phyloP scores from a whole-genome alignment of 1,140 invertebrate species.

The Centruroides sculpturatus region DNA sequence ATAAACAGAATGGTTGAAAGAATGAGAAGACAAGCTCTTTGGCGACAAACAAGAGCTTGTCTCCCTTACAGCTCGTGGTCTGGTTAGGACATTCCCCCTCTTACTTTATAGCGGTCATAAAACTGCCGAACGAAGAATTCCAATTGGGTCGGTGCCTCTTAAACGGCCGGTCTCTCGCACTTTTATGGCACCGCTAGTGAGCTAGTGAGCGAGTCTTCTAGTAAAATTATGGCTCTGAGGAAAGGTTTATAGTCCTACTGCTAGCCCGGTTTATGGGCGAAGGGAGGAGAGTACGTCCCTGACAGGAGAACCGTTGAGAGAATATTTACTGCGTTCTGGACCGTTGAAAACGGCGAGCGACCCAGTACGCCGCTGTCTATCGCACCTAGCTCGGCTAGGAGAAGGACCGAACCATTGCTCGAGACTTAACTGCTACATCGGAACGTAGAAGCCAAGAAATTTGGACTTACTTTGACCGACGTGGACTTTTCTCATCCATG shows the following conservation, averaged over 20 bases:
- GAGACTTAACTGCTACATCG: background rate
- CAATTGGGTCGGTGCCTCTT: constrained; percentile 1
- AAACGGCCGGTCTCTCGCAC: background rate
- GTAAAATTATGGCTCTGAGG: constrained; percentile 16
- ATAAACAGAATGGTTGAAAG: too few relatives aligned
- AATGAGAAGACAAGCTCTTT: too few relatives aligned
- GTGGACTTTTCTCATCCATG: constrained; percentile 95
- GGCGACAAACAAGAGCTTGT: too few relatives aligned
- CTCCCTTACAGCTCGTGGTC: too few relatives aligned
- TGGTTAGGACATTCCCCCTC: too few relatives aligned
- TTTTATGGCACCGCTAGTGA: constrained; percentile 2
- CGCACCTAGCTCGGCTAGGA: background rate
- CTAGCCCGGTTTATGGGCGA: constrained; percentile 15
- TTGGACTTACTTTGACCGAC: constrained; percentile 81
- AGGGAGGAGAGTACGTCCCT: constrained; percentile 12
- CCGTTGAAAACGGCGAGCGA: constrained; percentile 3
- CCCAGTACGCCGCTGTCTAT: background rate
- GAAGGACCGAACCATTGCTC: background rate
- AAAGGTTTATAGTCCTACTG: constrained; percentile 17
- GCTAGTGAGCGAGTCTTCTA: constrained; percentile 1
- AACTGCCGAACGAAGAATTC: constrained; percentile 6
- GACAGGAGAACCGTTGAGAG: constrained; percentile 8
- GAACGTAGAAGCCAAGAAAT: background rate
- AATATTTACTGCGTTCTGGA: constrained; percentile 16
- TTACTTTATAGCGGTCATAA: constrained; percentile 16